Evolutionary conservation across 2,888 invertebrate species (phyloP).

Genomic region (Latrodectus elegans): DNA sequence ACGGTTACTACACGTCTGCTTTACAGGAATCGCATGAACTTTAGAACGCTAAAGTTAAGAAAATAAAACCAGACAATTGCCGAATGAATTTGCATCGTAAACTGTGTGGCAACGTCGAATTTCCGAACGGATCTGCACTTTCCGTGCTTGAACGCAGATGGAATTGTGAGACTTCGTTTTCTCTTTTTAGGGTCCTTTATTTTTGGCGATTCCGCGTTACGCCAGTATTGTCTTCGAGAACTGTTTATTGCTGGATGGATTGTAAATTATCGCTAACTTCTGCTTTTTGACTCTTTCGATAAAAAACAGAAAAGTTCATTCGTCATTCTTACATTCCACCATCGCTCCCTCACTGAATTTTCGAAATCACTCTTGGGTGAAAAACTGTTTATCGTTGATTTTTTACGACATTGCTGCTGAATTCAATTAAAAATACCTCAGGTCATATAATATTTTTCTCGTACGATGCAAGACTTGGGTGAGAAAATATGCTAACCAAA

Average conservation of each 20-base stretch:
- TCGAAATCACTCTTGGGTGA: too few relatives aligned
- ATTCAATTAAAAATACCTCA: too few relatives aligned
- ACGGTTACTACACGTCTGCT: too few relatives aligned
- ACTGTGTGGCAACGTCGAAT: not conserved
- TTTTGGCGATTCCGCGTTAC: not conserved
- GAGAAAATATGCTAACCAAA: too few relatives aligned
- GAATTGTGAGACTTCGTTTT: not conserved
- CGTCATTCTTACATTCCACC: too few relatives aligned
- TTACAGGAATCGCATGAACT: too few relatives aligned
- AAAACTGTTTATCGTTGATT: too few relatives aligned
- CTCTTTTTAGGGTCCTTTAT: not conserved
- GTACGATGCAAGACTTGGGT: too few relatives aligned
- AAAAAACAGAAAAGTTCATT: not conserved
- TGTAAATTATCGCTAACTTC: not conserved
- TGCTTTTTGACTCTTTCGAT: not conserved
- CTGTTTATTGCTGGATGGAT: not conserved
- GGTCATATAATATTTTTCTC: too few relatives aligned
- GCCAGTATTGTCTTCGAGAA: slow-evolving; percentile 3
- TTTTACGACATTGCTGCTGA: too few relatives aligned
- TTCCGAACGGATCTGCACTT: not conserved
- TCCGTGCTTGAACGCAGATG: not conserved
- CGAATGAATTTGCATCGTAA: not conserved
- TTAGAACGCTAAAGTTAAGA: too few relatives aligned
- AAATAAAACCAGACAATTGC: not conserved
- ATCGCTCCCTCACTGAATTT: too few relatives aligned